phyloP scores from a whole-genome alignment of 1,140 invertebrate species.

The Drosophila teissieri region DNA sequence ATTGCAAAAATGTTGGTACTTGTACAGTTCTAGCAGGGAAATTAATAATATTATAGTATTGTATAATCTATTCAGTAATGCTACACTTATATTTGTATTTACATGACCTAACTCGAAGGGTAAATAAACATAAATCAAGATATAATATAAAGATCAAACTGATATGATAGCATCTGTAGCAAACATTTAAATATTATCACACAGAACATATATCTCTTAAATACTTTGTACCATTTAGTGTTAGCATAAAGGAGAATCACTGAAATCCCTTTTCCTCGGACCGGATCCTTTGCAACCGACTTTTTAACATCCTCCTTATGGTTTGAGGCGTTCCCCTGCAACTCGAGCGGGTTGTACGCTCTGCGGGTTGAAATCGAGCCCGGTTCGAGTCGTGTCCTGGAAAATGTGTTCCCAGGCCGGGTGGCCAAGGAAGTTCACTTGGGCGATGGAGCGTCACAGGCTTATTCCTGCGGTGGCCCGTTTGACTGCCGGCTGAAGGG shows the following conservation, averaged over 20 bases:
- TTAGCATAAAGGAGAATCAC: not conserved
- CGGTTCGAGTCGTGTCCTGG: not conserved
- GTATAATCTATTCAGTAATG: too few relatives aligned
- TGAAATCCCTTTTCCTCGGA: not conserved
- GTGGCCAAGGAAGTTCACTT: conserved; percentile 2
- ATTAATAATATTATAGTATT: too few relatives aligned
- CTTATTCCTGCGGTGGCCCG: conserved; percentile 52
- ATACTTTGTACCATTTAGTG: not conserved
- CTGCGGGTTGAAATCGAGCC: not conserved
- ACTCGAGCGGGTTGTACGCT: conserved; percentile 1
- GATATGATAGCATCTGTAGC: too few relatives aligned
- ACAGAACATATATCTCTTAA: not conserved
- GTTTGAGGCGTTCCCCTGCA: conserved; percentile 44
- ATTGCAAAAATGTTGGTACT: too few relatives aligned
- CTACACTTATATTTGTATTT: too few relatives aligned
- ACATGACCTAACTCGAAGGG: too few relatives aligned
- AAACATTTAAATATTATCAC: not conserved
- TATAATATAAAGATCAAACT: too few relatives aligned
- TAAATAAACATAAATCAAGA: too few relatives aligned
- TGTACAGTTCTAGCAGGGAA: too few relatives aligned
- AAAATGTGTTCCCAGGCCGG: conserved; percentile 5
- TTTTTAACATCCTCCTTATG: conserved; percentile 16
- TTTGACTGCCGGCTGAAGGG: conserved; percentile 60
- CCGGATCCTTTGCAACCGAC: not conserved
- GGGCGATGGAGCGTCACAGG: conserved; percentile 34